Evolutionary conservation across 2,888 invertebrate species (phyloP).

Genomic region (Cosmia pyralina): DNA sequence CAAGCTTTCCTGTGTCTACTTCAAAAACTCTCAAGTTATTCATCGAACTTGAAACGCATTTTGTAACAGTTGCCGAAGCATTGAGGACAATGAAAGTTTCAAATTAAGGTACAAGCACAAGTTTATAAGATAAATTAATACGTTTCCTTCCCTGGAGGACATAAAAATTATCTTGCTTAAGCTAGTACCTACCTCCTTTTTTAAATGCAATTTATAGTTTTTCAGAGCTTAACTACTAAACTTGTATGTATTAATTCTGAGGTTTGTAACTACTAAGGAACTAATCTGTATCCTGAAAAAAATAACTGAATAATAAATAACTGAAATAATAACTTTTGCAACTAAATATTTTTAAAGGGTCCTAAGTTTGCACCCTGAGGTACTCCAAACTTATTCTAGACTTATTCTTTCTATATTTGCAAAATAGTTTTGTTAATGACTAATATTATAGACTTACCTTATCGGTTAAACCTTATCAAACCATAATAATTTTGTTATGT

Average conservation of each 20-base stretch:
- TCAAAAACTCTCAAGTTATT: background rate
- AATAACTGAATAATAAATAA: too few species aligned
- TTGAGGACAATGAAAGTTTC: background rate
- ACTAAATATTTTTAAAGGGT: background rate
- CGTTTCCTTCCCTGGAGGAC: background rate
- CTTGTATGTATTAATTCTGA: background rate
- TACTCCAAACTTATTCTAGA: background rate
- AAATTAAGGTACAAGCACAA: background rate
- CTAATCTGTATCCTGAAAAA: background rate
- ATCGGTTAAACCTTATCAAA: background rate
- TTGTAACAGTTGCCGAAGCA: background rate
- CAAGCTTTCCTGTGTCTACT: background rate
- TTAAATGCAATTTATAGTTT: background rate
- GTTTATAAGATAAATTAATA: background rate
- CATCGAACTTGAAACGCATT: background rate
- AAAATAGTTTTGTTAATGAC: background rate
- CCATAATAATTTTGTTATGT: background rate
- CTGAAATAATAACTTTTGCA: too few species aligned
- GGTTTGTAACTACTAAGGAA: background rate
- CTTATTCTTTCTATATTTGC: background rate
- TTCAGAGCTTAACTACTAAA: background rate
- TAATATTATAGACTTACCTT: background rate
- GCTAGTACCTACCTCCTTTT: background rate
- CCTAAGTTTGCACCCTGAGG: background rate
- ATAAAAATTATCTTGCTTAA: background rate